Conservation (phyloP, 2,113 vertebrate species). For the Melanostigma gelatinosum region DNA sequence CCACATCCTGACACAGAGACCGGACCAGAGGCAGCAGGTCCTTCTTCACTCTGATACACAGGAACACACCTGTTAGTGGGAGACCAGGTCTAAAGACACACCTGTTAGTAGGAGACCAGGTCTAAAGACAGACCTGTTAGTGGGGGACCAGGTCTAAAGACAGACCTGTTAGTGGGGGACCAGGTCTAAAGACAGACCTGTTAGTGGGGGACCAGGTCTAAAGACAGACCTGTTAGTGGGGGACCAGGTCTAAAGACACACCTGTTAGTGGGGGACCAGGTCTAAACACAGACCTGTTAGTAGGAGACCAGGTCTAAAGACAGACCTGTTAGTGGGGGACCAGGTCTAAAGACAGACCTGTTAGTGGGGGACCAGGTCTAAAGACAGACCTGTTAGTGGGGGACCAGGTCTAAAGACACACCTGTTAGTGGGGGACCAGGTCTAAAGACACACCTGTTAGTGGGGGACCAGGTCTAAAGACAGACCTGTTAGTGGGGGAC, state of each 20-base stretch:
- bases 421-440: too few relatives aligned
- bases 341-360: too few relatives aligned
- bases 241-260: too few relatives aligned
- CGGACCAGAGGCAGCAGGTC: conserved; percentile 93
- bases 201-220: neutral
- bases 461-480: too few relatives aligned
- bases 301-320: too few relatives aligned
- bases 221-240: neutral
- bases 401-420: too few relatives aligned
- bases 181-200: neutral
- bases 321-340: too few relatives aligned
- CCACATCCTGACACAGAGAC: conserved; percentile 92
- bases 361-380: too few relatives aligned
- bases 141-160: neutral
- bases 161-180: neutral
- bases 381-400: too few relatives aligned
- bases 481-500: too few relatives aligned
- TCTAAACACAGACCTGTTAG: neutral
- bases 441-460: too few relatives aligned
- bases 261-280: neutral
- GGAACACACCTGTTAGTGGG: neutral
- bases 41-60: conserved; percentile 87
- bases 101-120: neutral
- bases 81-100: neutral
- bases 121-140: neutral